Evolutionary conservation across 2,113 vertebrate genomes (phyloP).

Genomic region (Saguinus midas): DNA sequence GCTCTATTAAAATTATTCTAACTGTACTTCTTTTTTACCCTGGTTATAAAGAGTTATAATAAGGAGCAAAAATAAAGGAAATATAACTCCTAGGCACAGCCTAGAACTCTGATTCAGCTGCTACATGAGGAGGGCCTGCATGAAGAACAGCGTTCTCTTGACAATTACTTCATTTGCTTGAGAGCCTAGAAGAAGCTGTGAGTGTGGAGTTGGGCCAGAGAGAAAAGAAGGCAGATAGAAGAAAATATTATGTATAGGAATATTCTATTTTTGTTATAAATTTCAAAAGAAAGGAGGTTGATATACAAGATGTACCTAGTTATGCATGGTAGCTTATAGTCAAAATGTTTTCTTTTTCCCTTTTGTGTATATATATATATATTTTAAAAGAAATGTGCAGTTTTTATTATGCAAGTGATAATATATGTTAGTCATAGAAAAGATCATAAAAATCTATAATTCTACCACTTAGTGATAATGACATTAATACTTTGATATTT

Average conservation of each 20-base stretch:
- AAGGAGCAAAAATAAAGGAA: neutral
- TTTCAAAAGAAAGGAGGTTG: neutral
- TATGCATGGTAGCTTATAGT: neutral
- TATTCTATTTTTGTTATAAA: neutral
- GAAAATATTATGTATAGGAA: neutral
- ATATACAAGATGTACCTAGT: neutral
- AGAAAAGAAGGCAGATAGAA: neutral
- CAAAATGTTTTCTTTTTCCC: neutral
- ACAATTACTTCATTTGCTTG: neutral
- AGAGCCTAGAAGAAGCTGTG: neutral
- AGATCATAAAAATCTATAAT: neutral
- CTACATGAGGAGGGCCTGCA: neutral
- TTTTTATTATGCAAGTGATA: constrained; percentile 7
- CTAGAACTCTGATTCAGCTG: neutral
- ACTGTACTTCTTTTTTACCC: neutral
- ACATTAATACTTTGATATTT: neutral
- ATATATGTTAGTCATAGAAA: neutral
- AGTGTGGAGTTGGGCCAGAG: neutral
- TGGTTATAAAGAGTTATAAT: neutral
- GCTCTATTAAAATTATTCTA: neutral
- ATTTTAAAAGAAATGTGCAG: neutral
- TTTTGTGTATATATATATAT: neutral
- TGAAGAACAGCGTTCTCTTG: neutral
- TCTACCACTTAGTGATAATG: neutral
- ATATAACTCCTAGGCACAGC: neutral